Conservation (phyloP, 1,140 invertebrate species). For the Agraylea sexmaculata region DNA sequence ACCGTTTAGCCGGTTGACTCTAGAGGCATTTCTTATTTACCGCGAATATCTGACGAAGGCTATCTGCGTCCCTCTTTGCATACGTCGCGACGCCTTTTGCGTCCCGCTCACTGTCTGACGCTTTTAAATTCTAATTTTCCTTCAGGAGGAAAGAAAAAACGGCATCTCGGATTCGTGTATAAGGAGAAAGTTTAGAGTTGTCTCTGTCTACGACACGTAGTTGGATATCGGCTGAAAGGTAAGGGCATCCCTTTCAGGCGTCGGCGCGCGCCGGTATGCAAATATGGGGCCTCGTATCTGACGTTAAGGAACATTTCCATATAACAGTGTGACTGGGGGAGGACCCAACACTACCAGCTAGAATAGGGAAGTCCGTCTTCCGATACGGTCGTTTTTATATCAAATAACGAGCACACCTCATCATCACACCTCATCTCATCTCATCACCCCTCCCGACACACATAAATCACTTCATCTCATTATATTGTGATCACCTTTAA, state of each 20-base stretch:
- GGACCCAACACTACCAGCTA: slow-evolving; percentile 7
- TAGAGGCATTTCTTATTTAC: no score
- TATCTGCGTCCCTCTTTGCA: slow-evolving; percentile 18
- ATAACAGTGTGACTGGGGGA: slow-evolving; percentile 11
- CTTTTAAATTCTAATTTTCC: slow-evolving; percentile 23
- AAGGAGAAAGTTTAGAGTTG: slow-evolving; percentile 11
- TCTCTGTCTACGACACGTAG: slow-evolving; percentile 11
- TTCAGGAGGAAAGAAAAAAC: slow-evolving; percentile 17
- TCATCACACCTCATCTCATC: neutral
- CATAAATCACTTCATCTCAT: neutral
- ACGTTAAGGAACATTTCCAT: slow-evolving; percentile 16
- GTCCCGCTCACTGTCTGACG: slow-evolving; percentile 11
- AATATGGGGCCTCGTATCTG: slow-evolving; percentile 22
- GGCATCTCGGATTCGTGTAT: slow-evolving; percentile 5
- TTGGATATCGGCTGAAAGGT: no score
- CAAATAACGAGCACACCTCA: neutral
- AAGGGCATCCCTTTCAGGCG: slow-evolving; percentile 4
- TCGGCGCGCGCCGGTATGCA: slow-evolving; percentile 16
- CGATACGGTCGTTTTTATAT: slow-evolving; percentile 23
- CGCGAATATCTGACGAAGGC: slow-evolving; percentile 16
- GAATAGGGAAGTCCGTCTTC: slow-evolving; percentile 21
- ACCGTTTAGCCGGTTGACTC: no score
- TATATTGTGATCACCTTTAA: no score
- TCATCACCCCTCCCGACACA: neutral
- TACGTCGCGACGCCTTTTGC: slow-evolving; percentile 4